phyloP scores from a whole-genome alignment of 2,797 vertebrate species.

The Streptopelia turtur region DNA sequence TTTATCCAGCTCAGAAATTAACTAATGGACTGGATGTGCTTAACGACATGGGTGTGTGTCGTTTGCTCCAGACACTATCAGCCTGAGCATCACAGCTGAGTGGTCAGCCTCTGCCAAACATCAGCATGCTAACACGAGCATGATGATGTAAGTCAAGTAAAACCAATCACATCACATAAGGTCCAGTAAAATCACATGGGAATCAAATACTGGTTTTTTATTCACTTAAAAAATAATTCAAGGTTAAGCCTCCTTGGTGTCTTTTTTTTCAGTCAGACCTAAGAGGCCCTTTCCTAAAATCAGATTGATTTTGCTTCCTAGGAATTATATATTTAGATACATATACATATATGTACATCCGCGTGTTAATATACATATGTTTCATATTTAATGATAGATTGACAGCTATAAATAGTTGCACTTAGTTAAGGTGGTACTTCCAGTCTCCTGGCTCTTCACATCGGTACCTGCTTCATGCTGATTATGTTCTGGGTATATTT shows the following conservation, averaged over 20 bases:
- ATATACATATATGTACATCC: background rate
- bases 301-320: background rate
- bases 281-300: background rate
- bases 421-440: background rate
- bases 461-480: background rate
- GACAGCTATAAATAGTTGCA: background rate
- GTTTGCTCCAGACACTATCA: background rate
- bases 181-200: background rate
- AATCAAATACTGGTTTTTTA: background rate
- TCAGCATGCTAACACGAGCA: rapidly evolving
- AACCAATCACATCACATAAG: background rate
- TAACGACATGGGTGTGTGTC: background rate
- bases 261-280: background rate
- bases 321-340: background rate
- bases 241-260: background rate
- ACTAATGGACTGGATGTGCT: background rate
- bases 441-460: background rate
- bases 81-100: background rate
- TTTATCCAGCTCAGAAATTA: background rate
- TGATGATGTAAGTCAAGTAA: background rate
- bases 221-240: background rate
- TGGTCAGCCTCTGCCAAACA: background rate
- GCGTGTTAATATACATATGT: background rate
- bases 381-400: background rate
- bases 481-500: background rate